phyloP scores from a whole-genome alignment of 2,888 invertebrate species.

The Electrophaes corylata region DNA sequence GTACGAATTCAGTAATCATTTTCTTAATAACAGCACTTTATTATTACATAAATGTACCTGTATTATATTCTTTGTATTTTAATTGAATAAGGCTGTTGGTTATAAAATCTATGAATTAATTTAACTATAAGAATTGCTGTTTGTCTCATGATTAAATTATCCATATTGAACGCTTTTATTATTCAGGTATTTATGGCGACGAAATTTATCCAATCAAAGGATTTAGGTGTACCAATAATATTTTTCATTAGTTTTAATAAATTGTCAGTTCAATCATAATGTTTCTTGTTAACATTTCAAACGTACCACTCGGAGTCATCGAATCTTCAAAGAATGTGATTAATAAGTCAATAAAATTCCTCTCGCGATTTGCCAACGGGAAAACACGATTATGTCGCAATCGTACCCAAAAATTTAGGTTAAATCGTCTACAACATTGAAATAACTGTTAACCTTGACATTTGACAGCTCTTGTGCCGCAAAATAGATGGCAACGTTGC shows the following conservation, averaged over 20 bases:
- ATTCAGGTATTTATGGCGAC: no score
- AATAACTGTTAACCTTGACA: slow-evolving; percentile 46
- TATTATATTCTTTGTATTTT: no score
- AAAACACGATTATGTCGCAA: slow-evolving; percentile 33
- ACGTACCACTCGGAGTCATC: slow-evolving; percentile 15
- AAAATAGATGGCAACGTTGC: slow-evolving; percentile 34
- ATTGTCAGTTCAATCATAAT: slow-evolving; percentile 6
- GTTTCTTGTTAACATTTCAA: neutral
- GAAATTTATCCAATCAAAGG: neutral
- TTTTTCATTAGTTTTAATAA: neutral
- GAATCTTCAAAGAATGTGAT: slow-evolving; percentile 29
- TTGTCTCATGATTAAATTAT: no score
- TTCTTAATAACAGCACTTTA: no score
- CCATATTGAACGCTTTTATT: no score
- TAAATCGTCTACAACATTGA: slow-evolving; percentile 36
- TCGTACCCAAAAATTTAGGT: slow-evolving; percentile 38
- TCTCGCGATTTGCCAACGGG: slow-evolving; percentile 34
- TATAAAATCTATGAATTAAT: no score
- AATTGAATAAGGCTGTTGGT: no score
- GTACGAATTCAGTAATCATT: no score
- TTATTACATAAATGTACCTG: no score
- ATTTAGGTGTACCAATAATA: neutral
- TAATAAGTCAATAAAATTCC: slow-evolving; percentile 33
- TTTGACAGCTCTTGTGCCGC: slow-evolving; percentile 34
- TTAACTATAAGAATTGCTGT: no score